A percentile compares a stretch with the other conserved stretches of the same genome.
Conservation (phyloP, 2,888 invertebrate species). For the Empis stercorea region DNA sequence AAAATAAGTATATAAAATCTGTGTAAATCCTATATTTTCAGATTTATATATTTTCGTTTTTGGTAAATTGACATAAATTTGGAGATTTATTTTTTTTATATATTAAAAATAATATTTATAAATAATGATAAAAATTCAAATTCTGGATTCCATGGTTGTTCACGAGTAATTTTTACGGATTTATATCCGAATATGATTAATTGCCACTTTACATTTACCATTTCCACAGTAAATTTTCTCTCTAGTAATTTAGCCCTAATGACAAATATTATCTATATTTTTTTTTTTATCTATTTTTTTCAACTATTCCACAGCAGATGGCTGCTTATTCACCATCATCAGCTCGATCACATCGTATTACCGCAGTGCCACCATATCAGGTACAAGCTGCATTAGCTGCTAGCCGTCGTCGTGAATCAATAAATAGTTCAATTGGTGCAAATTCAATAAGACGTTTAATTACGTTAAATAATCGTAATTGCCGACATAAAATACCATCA, state of each 20-base stretch:
- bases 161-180: too few species aligned
- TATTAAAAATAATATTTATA: neutral
- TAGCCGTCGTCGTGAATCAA: constrained; percentile 49
- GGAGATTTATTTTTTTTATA: too few species aligned
- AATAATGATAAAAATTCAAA: neutral
- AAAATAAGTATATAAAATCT: too few species aligned
- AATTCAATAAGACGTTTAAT: constrained; percentile 64
- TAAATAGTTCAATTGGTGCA: constrained; percentile 60
- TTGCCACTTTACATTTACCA: too few species aligned
- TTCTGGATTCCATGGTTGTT: too few species aligned
- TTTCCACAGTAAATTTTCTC: too few species aligned
- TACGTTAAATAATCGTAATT: constrained; percentile 42
- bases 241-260: too few species aligned
- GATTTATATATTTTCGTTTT: neutral
- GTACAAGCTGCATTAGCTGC: constrained; percentile 32
- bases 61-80: too few species aligned
- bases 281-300: too few species aligned
- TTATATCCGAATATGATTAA: too few species aligned
- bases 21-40: neutral
- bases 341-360: constrained; percentile 40
- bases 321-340: constrained; percentile 49
- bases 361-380: constrained; percentile 34
- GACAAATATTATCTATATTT: too few species aligned
- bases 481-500: constrained; percentile 32
- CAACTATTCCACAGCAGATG: constrained; percentile 36